These are phyloP conservation scores for Caenorhabditis imperialis DNA, from an alignment of 2,888 invertebrate genomes.

Conservation along the genomic window DNA sequence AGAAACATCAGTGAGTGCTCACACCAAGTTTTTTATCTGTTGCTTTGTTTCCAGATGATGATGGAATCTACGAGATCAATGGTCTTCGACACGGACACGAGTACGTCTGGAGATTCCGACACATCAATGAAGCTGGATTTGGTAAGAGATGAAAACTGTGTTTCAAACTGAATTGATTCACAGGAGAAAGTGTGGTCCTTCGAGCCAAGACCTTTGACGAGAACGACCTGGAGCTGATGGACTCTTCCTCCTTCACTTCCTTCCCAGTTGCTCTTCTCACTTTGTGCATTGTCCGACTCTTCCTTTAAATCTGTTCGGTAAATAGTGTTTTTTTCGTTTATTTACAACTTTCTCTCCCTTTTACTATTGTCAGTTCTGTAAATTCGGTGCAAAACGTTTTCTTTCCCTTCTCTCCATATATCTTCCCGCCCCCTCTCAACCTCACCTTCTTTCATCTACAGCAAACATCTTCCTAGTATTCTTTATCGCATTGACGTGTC, in stretches of 20 bases:
- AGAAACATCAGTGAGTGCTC: constrained; percentile 31
- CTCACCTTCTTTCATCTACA: constrained; percentile 2
- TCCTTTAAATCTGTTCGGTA: neutral
- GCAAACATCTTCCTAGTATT: constrained; percentile 25
- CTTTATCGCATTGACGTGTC: constrained; percentile 43
- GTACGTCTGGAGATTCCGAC: constrained; percentile 73
- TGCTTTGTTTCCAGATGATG: constrained; percentile 38
- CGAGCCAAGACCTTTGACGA: constrained; percentile 48
- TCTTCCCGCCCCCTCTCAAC: constrained; percentile 1
- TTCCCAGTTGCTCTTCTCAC: constrained; percentile 16
- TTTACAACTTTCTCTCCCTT: neutral
- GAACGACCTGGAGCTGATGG: constrained; percentile 34
- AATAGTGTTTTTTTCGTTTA: constrained; percentile 11
- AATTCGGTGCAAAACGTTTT: constrained; percentile 31
- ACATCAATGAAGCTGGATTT: constrained; percentile 71
- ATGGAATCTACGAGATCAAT: constrained; percentile 65
- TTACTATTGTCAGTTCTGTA: constrained; percentile 34
- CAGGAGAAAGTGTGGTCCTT: constrained; percentile 51
- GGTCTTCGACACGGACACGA: constrained; percentile 69
- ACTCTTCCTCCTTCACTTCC: constrained; percentile 14
- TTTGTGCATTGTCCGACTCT: neutral
- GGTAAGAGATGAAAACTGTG: constrained; percentile 50
- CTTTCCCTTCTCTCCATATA: neutral
- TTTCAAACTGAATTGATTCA: constrained; percentile 17
- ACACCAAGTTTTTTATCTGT: no score